Conservation (phyloP, 2,113 vertebrate genomes). For the Mobula birostris region DNA sequence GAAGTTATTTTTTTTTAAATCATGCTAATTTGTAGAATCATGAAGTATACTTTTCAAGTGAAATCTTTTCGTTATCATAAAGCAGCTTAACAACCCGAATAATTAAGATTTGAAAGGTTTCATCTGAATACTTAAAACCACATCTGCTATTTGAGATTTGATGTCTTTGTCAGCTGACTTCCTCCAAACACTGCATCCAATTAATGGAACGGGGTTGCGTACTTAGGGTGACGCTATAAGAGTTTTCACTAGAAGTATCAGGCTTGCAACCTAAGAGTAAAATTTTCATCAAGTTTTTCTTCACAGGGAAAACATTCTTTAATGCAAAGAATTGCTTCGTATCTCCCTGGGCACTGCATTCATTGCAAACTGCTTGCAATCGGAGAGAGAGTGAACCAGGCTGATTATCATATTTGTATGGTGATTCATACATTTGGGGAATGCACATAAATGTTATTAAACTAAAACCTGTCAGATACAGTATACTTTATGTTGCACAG, state of each 20-base stretch:
- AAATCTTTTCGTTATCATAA: neutral
- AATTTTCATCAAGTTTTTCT: neutral
- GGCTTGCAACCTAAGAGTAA: neutral
- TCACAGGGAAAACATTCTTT: neutral
- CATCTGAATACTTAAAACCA: neutral
- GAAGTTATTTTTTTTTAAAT: neutral
- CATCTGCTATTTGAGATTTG: neutral
- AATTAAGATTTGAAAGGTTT: neutral
- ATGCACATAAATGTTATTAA: neutral
- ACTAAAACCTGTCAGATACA: neutral
- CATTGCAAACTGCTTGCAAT: neutral
- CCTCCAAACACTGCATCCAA: neutral
- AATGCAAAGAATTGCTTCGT: neutral
- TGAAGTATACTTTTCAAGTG: neutral
- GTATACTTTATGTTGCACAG: neutral
- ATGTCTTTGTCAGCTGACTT: neutral
- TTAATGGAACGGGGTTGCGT: neutral
- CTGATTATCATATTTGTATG: neutral
- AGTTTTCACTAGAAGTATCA: neutral
- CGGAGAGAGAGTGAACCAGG: neutral
- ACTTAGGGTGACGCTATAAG: neutral
- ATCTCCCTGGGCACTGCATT: neutral
- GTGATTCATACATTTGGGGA: slow-evolving; percentile 1
- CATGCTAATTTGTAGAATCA: neutral
- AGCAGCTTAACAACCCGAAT: neutral